phyloP scores from a whole-genome alignment of 2,888 invertebrate species.

The Cephus rjabovi region DNA sequence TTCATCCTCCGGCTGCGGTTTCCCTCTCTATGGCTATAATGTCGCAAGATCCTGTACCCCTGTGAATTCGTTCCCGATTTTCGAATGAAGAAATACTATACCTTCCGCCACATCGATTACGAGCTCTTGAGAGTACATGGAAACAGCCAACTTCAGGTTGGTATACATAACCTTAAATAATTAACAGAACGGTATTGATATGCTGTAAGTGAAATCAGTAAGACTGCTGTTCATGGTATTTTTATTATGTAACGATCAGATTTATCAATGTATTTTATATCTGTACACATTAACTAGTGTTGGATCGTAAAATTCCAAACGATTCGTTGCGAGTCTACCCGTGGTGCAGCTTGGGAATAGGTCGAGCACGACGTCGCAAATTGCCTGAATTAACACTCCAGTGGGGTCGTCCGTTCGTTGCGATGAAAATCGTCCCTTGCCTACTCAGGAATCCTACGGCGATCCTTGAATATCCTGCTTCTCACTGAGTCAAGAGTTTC shows the following conservation, averaged over 20 bases:
- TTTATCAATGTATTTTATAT: neutral
- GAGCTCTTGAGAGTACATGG: neutral
- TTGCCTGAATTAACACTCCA: conserved; percentile 58
- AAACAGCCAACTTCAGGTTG: neutral
- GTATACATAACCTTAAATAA: neutral
- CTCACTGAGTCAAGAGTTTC: neutral
- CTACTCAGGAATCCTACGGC: neutral
- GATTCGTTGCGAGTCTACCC: conserved; percentile 7
- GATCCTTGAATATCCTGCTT: neutral
- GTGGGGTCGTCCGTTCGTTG: conserved; percentile 50
- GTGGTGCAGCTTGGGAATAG: conserved; percentile 27
- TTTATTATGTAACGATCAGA: neutral
- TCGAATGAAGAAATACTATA: neutral
- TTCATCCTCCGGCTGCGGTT: conserved; percentile 40
- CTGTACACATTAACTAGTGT: neutral
- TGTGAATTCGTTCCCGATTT: neutral
- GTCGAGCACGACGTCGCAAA: conserved; percentile 52
- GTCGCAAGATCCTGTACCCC: neutral
- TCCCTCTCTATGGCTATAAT: conserved; percentile 1
- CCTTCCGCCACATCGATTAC: neutral
- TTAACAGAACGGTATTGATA: neutral
- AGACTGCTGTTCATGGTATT: neutral
- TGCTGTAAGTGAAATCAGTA: neutral
- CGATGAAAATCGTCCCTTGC: conserved; percentile 40
- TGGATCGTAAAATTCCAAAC: conserved; percentile 20